Conservation (phyloP, 2,888 invertebrate genomes). For the Rhogogaster chlorosoma region DNA sequence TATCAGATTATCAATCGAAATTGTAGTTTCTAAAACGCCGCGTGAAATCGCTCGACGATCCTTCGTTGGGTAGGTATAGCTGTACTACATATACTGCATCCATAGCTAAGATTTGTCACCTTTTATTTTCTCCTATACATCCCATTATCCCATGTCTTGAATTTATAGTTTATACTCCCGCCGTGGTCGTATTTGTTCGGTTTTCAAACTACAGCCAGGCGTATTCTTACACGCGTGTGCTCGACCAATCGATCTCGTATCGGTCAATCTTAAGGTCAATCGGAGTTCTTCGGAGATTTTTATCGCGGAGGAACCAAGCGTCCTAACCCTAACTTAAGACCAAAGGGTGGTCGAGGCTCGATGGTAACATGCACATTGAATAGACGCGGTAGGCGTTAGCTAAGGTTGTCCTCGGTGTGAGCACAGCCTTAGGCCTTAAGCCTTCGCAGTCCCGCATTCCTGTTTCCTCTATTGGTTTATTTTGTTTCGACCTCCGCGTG, state of each 20-base stretch:
- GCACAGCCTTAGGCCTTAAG: conserved; percentile 45
- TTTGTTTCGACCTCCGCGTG: conserved; percentile 61
- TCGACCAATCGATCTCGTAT: conserved; percentile 47
- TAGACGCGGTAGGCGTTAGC: conserved; percentile 41
- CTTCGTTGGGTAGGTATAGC: neutral
- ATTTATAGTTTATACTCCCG: conserved; percentile 26
- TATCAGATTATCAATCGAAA: neutral
- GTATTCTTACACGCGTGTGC: conserved; percentile 25
- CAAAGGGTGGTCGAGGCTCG: conserved; percentile 37
- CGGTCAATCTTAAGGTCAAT: conserved; percentile 48
- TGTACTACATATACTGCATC: neutral
- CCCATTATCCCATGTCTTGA: neutral
- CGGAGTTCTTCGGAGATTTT: conserved; percentile 36
- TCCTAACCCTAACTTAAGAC: conserved; percentile 6
- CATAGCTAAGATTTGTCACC: neutral
- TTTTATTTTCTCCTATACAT: neutral
- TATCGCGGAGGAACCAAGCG: conserved; percentile 44
- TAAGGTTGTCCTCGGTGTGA: conserved; percentile 47
- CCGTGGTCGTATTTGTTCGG: conserved; percentile 10
- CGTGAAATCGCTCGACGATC: neutral
- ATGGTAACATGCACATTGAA: conserved; percentile 14
- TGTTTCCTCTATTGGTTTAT: conserved; percentile 64
- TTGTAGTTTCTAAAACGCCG: neutral
- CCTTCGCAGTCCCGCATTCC: conserved; percentile 61
- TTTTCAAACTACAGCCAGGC: neutral